phyloP scores from a whole-genome alignment of 1,140 invertebrate species.

The Antheraea pernyi region DNA sequence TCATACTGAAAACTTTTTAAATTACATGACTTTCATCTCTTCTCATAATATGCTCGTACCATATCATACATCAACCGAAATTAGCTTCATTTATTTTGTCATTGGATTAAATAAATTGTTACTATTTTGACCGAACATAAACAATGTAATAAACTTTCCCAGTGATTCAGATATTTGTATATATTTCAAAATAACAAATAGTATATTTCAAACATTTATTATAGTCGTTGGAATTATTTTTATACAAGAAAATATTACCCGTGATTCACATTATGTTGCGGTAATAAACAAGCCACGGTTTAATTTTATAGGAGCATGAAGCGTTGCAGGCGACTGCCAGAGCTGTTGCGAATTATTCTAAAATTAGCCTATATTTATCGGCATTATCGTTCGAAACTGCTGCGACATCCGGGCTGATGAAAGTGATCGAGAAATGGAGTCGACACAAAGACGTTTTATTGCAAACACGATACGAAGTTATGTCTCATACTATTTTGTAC shows the following conservation, averaged over 20 bases:
- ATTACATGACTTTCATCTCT: too few relatives aligned
- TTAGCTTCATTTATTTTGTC: too few relatives aligned
- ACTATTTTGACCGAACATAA: not conserved
- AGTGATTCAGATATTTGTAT: not conserved
- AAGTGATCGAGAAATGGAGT: slow-evolving; percentile 60
- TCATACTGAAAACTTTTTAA: too few relatives aligned
- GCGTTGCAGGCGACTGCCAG: slow-evolving; percentile 22
- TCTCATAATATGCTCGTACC: too few relatives aligned
- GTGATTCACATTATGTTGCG: slow-evolving; percentile 5
- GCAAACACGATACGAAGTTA: slow-evolving; percentile 21
- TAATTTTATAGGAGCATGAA: slow-evolving; percentile 42
- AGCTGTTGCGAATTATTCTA: slow-evolving; percentile 51
- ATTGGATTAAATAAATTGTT: too few relatives aligned
- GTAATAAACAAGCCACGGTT: slow-evolving; percentile 33
- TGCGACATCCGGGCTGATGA: slow-evolving; percentile 58
- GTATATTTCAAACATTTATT: not conserved
- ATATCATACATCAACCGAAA: too few relatives aligned
- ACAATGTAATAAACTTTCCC: not conserved
- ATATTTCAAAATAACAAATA: not conserved
- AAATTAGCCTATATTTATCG: slow-evolving; percentile 50
- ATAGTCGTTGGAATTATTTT: not conserved
- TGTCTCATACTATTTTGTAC: not conserved
- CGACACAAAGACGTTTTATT: slow-evolving; percentile 51
- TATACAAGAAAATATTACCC: slow-evolving; percentile 1
- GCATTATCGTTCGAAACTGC: slow-evolving; percentile 39